Conservation (phyloP, 2,797 vertebrate genomes). For the Scomberomorus guttatus region DNA sequence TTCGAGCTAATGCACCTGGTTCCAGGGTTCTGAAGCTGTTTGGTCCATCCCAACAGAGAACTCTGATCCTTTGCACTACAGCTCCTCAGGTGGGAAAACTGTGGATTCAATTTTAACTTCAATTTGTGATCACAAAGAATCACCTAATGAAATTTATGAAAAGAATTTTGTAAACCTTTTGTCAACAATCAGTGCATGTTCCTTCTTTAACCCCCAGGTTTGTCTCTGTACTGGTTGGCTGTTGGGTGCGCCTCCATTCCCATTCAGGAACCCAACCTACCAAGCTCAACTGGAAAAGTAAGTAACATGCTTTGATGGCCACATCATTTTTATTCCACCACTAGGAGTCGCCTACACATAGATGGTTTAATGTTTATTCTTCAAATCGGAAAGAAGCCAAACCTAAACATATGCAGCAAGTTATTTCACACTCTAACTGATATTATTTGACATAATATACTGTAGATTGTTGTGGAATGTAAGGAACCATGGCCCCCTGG, state of each 20-base stretch:
- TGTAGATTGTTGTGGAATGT: slow-evolving; percentile 83
- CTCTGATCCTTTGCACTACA: slow-evolving; percentile 78
- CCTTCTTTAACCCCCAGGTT: slow-evolving; percentile 57
- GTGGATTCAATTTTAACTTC: background rate
- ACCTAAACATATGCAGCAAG: background rate
- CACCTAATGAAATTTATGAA: background rate
- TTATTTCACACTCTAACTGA: background rate
- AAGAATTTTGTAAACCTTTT: background rate
- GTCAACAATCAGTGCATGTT: background rate
- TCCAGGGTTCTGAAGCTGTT: slow-evolving; percentile 73
- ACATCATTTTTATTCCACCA: background rate
- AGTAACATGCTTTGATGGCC: background rate
- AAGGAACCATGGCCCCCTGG: slow-evolving; percentile 82
- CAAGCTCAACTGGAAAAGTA: slow-evolving; percentile 80
- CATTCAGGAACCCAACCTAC: slow-evolving; percentile 81
- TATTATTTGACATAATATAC: background rate
- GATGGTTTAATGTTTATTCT: background rate
- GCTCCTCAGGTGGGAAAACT: slow-evolving; percentile 73
- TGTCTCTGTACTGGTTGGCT: slow-evolving; percentile 81
- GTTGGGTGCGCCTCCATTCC: slow-evolving; percentile 74
- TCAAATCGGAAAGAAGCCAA: background rate
- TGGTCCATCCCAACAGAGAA: slow-evolving; percentile 80
- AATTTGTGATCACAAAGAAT: background rate
- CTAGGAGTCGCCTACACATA: background rate
- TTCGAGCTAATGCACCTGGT: slow-evolving; percentile 68